Percentiles rank a stretch among this genome's conserved stretches.
Conservation (phyloP, 53 echinoderm and acorn worm genomes). For the Actinopyga echinites region DNA sequence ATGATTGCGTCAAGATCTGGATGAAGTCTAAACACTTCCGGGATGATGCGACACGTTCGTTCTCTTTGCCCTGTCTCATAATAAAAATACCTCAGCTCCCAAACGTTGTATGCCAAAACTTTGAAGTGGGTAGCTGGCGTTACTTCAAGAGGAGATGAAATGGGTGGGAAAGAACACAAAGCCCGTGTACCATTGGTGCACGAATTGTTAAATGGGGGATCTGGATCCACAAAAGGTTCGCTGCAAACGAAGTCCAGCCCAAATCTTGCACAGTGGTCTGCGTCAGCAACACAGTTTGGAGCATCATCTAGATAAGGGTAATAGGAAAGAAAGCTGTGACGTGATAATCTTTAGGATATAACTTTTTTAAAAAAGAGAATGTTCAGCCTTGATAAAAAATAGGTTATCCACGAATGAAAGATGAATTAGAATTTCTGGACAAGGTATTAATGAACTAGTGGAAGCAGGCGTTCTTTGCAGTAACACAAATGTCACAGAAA, state of each 20-base stretch:
- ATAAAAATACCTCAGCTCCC: conserved; percentile 76
- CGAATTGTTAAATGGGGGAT: conserved; percentile 29
- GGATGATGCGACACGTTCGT: conserved; percentile 83
- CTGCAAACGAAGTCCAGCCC: conserved; percentile 80
- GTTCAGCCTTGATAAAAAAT: no score
- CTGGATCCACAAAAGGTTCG: conserved; percentile 52
- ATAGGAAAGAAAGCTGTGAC: no score
- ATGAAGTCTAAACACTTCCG: conserved; percentile 57
- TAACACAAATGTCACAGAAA: no score
- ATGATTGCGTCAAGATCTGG: conserved; percentile 88
- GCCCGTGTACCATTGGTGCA: conserved; percentile 68
- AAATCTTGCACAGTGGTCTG: conserved; percentile 62
- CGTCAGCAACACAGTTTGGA: conserved; percentile 63
- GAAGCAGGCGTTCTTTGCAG: no score
- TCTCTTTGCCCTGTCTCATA: conserved; percentile 86
- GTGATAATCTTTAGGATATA: no score
- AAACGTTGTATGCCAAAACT: conserved; percentile 82
- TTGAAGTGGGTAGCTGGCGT: conserved; percentile 68
- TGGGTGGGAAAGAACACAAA: conserved; percentile 62
- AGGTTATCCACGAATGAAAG: no score
- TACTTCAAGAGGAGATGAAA: conserved; percentile 49
- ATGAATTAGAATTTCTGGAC: no score
- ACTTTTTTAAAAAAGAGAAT: no score
- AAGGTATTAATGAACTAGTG: no score
- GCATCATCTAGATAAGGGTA: conserved; percentile 48